A percentile compares a stretch with the other conserved stretches of the same genome.
Conservation (phyloP, 2,113 vertebrate genomes). For the Podiceps cristatus region DNA sequence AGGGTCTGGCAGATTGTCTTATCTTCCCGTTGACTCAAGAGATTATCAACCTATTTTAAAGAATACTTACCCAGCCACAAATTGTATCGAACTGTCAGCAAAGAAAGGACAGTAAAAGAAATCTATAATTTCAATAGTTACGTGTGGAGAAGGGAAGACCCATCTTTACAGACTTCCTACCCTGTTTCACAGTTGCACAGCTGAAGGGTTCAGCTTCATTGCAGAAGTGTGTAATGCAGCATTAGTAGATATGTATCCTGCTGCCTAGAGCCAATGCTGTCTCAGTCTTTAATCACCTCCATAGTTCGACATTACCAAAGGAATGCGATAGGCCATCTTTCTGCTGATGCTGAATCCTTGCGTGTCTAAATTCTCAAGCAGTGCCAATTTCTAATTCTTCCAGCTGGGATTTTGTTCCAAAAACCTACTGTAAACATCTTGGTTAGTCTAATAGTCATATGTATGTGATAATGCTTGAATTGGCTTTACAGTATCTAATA, state of each 20-base stretch:
- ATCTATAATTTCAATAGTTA: background rate
- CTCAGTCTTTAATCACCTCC: background rate
- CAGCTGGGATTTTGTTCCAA: background rate
- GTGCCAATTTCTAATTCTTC: background rate
- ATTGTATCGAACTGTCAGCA: background rate
- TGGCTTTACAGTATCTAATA: background rate
- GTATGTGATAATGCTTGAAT: background rate
- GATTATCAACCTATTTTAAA: constrained; percentile 18
- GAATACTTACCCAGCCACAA: background rate
- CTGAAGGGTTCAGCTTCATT: background rate
- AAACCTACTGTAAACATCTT: background rate
- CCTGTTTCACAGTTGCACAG: background rate
- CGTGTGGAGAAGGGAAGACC: background rate
- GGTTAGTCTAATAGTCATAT: background rate
- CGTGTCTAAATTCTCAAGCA: background rate
- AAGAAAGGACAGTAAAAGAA: background rate
- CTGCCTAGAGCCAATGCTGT: background rate
- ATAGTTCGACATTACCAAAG: background rate
- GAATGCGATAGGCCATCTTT: background rate
- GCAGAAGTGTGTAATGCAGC: background rate
- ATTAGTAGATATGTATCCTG: background rate
- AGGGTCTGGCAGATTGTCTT: background rate
- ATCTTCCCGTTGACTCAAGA: background rate
- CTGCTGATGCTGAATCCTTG: background rate
- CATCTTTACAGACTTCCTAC: background rate